A percentile compares a stretch with the other conserved stretches of the same genome.
Conservation (phyloP, 2,797 vertebrate genomes). For the Acanthurus lineatus region DNA sequence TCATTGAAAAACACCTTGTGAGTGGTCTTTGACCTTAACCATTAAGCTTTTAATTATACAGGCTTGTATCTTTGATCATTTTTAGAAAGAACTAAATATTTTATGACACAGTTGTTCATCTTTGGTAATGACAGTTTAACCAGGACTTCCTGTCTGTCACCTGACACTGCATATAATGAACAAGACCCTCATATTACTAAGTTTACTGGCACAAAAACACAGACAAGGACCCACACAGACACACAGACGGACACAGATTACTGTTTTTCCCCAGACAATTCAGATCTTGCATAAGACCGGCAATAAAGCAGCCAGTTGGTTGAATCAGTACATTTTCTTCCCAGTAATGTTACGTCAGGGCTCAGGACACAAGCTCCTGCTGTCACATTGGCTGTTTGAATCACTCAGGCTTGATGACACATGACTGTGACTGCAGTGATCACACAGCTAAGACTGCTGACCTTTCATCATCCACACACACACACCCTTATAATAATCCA, state of each 20-base stretch:
- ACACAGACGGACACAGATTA: background rate
- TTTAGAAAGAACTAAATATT: too few relatives aligned
- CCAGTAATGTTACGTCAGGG: background rate
- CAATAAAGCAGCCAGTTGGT: slow-evolving; percentile 22
- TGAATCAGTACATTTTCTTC: slow-evolving; percentile 33
- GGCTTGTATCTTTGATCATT: too few relatives aligned
- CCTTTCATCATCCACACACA: background rate
- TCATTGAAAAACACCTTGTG: too few relatives aligned
- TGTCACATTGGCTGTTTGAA: slow-evolving; percentile 17
- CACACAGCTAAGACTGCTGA: slow-evolving; percentile 22
- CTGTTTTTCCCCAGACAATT: slow-evolving; percentile 17
- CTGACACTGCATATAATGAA: too few relatives aligned
- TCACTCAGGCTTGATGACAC: slow-evolving; percentile 24
- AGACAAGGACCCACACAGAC: too few relatives aligned
- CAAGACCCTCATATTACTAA: too few relatives aligned
- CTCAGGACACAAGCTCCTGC: slow-evolving; percentile 10
- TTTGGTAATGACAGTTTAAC: too few relatives aligned
- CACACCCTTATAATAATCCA: background rate
- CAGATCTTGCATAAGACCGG: slow-evolving; percentile 2
- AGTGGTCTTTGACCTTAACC: too few relatives aligned
- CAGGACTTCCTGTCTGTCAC: too few relatives aligned
- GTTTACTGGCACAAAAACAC: too few relatives aligned
- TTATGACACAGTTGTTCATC: too few relatives aligned
- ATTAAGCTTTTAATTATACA: too few relatives aligned
- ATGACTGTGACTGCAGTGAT: slow-evolving; percentile 13